Conservation (phyloP, 2,113 vertebrate species). For the Cnemophilus loriae region DNA sequence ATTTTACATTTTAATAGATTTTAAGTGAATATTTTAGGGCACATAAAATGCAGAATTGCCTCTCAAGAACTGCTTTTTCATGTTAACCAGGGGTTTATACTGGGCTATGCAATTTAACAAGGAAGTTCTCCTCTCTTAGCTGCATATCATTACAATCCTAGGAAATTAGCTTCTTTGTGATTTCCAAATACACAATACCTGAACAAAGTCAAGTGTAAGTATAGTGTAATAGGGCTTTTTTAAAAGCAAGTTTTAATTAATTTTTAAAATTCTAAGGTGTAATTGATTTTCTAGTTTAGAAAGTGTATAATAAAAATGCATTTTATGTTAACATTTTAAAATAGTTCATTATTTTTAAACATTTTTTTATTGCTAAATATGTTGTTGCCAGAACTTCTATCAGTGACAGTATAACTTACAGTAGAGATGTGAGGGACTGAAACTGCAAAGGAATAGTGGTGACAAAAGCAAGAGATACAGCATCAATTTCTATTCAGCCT, state of each 20-base stretch:
- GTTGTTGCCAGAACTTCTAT: background rate
- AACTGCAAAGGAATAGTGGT: background rate
- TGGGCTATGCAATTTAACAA: background rate
- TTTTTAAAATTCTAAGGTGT: background rate
- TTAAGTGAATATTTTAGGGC: background rate
- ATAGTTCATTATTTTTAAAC: background rate
- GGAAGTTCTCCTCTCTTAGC: background rate
- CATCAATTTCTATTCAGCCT: background rate
- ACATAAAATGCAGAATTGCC: background rate
- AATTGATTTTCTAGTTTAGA: background rate
- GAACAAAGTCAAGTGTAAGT: background rate
- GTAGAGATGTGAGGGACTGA: background rate
- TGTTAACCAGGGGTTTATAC: background rate
- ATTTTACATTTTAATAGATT: background rate
- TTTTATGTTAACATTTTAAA: background rate
- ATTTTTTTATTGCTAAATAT: background rate
- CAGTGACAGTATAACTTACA: background rate
- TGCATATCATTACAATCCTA: background rate
- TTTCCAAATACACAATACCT: background rate
- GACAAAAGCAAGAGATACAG: background rate
- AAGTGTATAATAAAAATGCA: background rate
- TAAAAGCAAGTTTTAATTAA: background rate
- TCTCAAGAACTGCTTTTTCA: background rate
- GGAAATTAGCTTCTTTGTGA: background rate
- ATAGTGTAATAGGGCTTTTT: background rate